These are phyloP conservation scores for Apis dorsata DNA, from an alignment of 1,140 invertebrate genomes.

Conservation along the genomic window DNA sequence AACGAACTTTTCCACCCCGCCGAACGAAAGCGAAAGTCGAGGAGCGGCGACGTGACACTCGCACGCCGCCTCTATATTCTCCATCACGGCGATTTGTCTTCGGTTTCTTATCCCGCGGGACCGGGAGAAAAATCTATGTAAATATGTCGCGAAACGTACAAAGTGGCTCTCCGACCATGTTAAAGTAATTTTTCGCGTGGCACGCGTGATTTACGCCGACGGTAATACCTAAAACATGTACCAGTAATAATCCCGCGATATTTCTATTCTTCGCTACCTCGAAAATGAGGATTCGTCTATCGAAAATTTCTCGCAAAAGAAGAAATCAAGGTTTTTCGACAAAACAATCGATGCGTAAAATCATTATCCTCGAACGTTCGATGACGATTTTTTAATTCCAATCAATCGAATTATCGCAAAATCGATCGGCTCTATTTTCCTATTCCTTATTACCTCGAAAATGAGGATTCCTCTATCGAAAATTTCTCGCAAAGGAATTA, in stretches of 20 bases:
- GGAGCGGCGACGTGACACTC: neutral
- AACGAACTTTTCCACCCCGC: slow-evolving; percentile 1
- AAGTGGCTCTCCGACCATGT: slow-evolving; percentile 23
- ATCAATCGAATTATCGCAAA: too few relatives aligned
- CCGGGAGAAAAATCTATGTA: slow-evolving; percentile 54
- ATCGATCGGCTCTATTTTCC: too few relatives aligned
- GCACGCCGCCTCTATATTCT: slow-evolving; percentile 52
- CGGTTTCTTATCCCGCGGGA: slow-evolving; percentile 30
- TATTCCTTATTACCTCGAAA: neutral
- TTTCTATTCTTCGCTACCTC: neutral
- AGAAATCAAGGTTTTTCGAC: too few relatives aligned
- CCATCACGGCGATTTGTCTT: slow-evolving; percentile 58
- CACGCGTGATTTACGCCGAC: slow-evolving; percentile 52
- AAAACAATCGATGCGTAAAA: too few relatives aligned
- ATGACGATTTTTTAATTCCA: too few relatives aligned
- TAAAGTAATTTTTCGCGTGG: slow-evolving; percentile 51
- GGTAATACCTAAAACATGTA: slow-evolving; percentile 40
- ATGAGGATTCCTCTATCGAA: neutral
- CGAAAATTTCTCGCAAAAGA: too few relatives aligned
- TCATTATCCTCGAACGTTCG: too few relatives aligned
- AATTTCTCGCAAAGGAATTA: too few relatives aligned
- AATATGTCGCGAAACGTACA: slow-evolving; percentile 53
- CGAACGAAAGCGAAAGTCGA: slow-evolving; percentile 32
- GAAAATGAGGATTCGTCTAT: neutral
- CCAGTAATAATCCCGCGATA: slow-evolving; percentile 25